phyloP scores from a whole-genome alignment of 2,797 vertebrate species.

The Amniataba percoides region DNA sequence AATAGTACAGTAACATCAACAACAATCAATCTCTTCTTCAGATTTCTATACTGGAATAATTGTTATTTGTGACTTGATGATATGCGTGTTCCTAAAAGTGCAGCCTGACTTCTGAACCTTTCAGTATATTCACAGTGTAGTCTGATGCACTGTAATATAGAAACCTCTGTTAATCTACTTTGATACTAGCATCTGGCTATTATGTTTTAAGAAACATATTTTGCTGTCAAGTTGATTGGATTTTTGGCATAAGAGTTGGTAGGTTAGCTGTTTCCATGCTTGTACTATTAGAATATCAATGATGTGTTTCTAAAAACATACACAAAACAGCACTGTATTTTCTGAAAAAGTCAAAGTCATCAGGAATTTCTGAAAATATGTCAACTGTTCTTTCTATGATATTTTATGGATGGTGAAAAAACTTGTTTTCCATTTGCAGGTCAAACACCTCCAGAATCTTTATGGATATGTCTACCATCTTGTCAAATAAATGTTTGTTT shows the following conservation, averaged over 20 bases:
- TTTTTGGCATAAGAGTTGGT: conserved; percentile 8
- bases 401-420: conserved; percentile 6
- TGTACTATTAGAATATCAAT: conserved; percentile 11
- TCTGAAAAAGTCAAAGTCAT: conserved; percentile 26
- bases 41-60: conserved; percentile 33
- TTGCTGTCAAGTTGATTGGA: not conserved
- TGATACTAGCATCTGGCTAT: conserved; percentile 6
- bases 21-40: conserved; percentile 9
- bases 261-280: conserved; percentile 8
- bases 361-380: conserved; percentile 39
- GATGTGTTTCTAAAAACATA: conserved; percentile 32
- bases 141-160: not conserved
- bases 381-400: conserved; percentile 39
- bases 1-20: conserved; percentile 8
- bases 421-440: conserved; percentile 17
- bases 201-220: conserved; percentile 26
- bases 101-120: not conserved
- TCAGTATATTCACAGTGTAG: not conserved
- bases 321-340: conserved; percentile 24
- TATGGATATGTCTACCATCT: conserved; percentile 14
- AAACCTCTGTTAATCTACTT: conserved; percentile 4
- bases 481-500: conserved; percentile 50
- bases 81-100: conserved; percentile 26
- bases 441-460: conserved; percentile 19
- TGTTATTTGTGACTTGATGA: conserved; percentile 44